phyloP scores from a whole-genome alignment of 2,113 vertebrate species.

The Sturnira hondurensis region DNA sequence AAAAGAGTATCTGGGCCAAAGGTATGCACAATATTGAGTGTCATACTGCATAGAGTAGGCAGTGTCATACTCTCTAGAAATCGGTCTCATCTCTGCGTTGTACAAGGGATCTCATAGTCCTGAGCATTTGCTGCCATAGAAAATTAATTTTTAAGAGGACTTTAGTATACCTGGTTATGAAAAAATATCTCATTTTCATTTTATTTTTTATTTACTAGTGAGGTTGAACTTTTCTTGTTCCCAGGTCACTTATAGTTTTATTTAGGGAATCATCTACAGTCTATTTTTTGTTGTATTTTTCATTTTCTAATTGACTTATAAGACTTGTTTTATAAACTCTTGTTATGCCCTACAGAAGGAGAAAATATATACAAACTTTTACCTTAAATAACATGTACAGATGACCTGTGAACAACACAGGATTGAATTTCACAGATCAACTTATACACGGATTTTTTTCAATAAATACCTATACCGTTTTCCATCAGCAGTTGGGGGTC shows the following conservation, averaged over 20 bases:
- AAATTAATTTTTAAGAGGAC: background rate
- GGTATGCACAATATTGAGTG: background rate
- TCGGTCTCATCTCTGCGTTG: background rate
- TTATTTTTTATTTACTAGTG: background rate
- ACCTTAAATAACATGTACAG: background rate
- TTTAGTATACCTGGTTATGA: background rate
- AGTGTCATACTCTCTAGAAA: background rate
- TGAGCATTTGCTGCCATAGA: background rate
- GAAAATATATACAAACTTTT: background rate
- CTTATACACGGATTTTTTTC: background rate
- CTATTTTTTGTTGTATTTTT: background rate
- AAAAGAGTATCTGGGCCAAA: background rate
- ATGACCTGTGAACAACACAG: background rate
- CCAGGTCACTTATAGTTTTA: background rate
- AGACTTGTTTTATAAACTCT: background rate
- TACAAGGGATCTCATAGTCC: background rate
- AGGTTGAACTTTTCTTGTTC: background rate
- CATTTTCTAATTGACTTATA: background rate
- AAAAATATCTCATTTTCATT: slow-evolving; percentile 24
- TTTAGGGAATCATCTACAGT: background rate
- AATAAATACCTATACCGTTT: background rate
- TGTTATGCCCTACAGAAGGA: background rate
- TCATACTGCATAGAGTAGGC: no score
- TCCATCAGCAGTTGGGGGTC: background rate
- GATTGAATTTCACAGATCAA: background rate